These are phyloP conservation scores for Xanthia icteritia DNA, from an alignment of 2,888 invertebrate genomes.

Conservation along the genomic window DNA sequence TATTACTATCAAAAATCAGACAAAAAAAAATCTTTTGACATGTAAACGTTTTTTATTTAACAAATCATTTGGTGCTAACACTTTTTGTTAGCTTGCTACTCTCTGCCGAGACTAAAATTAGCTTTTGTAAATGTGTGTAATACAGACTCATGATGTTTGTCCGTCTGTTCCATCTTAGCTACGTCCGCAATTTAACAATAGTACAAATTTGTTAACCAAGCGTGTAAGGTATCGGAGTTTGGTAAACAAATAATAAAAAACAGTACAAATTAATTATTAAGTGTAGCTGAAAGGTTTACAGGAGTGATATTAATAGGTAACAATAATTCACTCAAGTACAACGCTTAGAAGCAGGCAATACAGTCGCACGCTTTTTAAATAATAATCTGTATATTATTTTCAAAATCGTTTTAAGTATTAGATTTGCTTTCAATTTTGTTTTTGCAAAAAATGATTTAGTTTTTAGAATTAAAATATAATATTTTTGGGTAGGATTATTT, in stretches of 20 bases:
- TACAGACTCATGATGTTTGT: conserved; percentile 30
- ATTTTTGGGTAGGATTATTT: neutral
- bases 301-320: conserved; percentile 75
- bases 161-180: conserved; percentile 52
- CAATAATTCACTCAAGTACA: conserved; percentile 85
- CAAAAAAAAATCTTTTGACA: neutral
- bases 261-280: conserved; percentile 90
- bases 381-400: conserved; percentile 60
- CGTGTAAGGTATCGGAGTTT: conserved; percentile 81
- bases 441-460: conserved; percentile 61
- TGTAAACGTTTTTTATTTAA: neutral
- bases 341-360: conserved; percentile 79
- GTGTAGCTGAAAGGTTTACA: conserved; percentile 78
- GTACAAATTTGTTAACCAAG: conserved; percentile 86
- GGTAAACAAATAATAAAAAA: conserved; percentile 80
- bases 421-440: conserved; percentile 52
- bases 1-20: neutral
- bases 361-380: conserved; percentile 83
- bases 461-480: neutral
- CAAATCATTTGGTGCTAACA: conserved; percentile 53
- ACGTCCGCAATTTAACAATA: conserved; percentile 69
- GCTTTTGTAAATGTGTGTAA: conserved; percentile 34
- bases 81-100: conserved; percentile 47
- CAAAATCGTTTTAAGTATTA: conserved; percentile 42
- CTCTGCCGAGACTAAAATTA: conserved; percentile 21